Evolutionary conservation across 2,888 invertebrate genomes (phyloP).

Genomic region (Ornithoptera alexandrae): DNA sequence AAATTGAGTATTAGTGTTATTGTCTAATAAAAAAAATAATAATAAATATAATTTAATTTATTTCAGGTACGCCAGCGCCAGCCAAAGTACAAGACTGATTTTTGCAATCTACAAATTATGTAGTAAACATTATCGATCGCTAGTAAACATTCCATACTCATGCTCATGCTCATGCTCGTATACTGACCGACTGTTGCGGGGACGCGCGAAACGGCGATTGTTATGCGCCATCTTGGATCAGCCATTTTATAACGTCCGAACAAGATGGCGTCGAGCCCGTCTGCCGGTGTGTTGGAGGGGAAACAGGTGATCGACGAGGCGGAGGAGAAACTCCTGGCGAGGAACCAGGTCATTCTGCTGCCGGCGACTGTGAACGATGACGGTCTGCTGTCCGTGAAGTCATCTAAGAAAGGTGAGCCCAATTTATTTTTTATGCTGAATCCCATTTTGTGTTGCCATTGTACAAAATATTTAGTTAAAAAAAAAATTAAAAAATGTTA

Average conservation of each 20-base stretch:
- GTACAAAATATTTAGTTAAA: too few species aligned
- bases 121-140: conserved; percentile 31
- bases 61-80: conserved; percentile 47
- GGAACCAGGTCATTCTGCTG: conserved; percentile 49
- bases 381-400: conserved; percentile 53
- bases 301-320: conserved; percentile 55
- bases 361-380: conserved; percentile 43
- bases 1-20: too few species aligned
- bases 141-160: conserved; percentile 35
- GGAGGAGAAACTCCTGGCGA: conserved; percentile 59
- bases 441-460: too few species aligned
- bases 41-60: too few species aligned
- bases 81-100: conserved; percentile 54
- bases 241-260: conserved; percentile 38
- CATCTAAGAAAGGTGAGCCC: conserved; percentile 69
- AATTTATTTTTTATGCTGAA: too few species aligned
- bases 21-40: too few species aligned
- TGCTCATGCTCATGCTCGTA: conserved; percentile 27
- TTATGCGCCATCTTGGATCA: conserved; percentile 31
- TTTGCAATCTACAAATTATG: conserved; percentile 38
- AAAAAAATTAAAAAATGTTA: too few species aligned
- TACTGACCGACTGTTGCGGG: conserved; percentile 9
- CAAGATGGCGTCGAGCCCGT: conserved; percentile 56
- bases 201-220: conserved; percentile 26
- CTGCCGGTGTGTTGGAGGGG: conserved; percentile 49